Conservation (phyloP, 1,140 invertebrate genomes). For the Oreohelix idahoensis region DNA sequence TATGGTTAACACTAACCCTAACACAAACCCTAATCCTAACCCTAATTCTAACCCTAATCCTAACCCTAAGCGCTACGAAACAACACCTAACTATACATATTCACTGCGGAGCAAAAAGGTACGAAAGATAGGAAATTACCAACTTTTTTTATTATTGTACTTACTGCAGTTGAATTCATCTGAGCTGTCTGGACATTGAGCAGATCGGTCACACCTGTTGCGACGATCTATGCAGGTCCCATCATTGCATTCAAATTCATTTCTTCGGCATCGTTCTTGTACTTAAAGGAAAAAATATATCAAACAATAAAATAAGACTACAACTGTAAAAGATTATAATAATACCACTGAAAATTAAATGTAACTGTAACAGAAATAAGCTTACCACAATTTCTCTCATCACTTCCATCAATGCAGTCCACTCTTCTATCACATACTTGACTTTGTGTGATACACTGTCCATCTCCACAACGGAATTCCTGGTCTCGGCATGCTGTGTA, state of each 20-base stretch:
- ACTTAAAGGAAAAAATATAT: background rate
- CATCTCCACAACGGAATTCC: conserved; percentile 92
- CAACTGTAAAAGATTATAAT: background rate
- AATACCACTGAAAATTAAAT: too few species aligned
- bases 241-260: conserved; percentile 69
- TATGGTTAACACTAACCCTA: too few species aligned
- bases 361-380: too few species aligned
- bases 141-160: conserved; percentile 22
- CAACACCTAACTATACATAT: too few species aligned
- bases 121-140: background rate
- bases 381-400: conserved; percentile 81
- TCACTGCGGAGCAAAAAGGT: too few species aligned
- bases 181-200: conserved; percentile 90
- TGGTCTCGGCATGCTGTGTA: conserved; percentile 79
- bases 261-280: conserved; percentile 34
- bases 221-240: conserved; percentile 55
- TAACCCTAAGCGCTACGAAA: too few species aligned
- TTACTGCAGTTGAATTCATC: conserved; percentile 90
- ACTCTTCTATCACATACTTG: conserved; percentile 85
- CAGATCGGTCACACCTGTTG: conserved; percentile 82
- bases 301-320: background rate
- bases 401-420: conserved; percentile 90
- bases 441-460: conserved; percentile 84
- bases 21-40: too few species aligned
- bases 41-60: too few species aligned